These are phyloP conservation scores for Eupithecia insigniata DNA, from an alignment of 2,888 invertebrate species.

Conservation along the genomic window DNA sequence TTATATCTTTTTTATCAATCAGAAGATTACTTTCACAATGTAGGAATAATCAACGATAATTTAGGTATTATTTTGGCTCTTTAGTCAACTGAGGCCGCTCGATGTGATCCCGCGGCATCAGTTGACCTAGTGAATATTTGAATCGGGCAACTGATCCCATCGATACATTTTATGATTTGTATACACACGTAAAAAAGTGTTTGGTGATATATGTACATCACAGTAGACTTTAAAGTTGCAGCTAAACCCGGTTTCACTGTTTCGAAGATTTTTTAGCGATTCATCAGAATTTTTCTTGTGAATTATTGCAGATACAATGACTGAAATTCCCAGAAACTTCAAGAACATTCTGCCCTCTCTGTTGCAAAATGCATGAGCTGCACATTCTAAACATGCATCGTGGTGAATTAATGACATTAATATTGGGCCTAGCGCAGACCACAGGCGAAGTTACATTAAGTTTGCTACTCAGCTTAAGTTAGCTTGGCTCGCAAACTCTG, in stretches of 20 bases:
- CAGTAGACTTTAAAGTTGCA: too few relatives aligned
- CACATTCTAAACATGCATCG: conserved; percentile 28
- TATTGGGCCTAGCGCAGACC: conserved; percentile 55
- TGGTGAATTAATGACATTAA: conserved; percentile 52
- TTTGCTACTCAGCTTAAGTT: conserved; percentile 66
- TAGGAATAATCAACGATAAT: background rate
- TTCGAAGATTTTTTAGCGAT: too few relatives aligned
- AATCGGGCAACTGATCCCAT: too few relatives aligned
- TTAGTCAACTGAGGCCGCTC: too few relatives aligned
- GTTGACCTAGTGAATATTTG: too few relatives aligned
- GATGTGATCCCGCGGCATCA: too few relatives aligned
- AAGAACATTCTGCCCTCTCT: conserved; percentile 9
- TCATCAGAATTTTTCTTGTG: background rate
- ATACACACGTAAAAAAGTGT: too few relatives aligned
- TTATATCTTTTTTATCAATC: too few relatives aligned
- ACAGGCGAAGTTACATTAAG: conserved; percentile 64
- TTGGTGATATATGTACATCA: too few relatives aligned
- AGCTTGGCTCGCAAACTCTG: conserved; percentile 50
- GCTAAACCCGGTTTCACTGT: too few relatives aligned
- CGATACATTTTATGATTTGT: too few relatives aligned
- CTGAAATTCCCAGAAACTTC: conserved; percentile 4
- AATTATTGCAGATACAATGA: background rate
- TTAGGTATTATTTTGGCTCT: too few relatives aligned
- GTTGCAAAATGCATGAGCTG: conserved; percentile 19
- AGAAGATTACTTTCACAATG: background rate